Conservation (phyloP, 2,113 vertebrate genomes). For the Pelmatolapia mariae region DNA sequence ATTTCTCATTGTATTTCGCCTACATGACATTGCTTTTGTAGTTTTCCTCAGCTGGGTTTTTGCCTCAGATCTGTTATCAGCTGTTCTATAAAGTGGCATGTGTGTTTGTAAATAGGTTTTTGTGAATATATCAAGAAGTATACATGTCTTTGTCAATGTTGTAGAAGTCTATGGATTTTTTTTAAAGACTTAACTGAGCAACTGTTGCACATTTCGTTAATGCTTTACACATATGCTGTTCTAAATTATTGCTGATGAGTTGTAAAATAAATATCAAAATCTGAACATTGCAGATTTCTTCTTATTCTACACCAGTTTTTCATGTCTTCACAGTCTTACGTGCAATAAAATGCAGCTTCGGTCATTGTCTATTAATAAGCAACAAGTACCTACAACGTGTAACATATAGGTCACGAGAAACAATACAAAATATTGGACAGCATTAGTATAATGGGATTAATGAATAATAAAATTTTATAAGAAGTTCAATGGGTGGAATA, state of each 20-base stretch:
- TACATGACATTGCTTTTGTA: slow-evolving; percentile 76
- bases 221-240: slow-evolving; percentile 93
- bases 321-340: neutral
- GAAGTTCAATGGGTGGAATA: neutral
- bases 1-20: slow-evolving; percentile 56
- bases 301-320: neutral
- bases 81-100: slow-evolving; percentile 82
- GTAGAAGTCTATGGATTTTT: slow-evolving; percentile 88
- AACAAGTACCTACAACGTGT: neutral
- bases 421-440: neutral
- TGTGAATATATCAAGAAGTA: slow-evolving; percentile 85
- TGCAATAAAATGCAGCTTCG: neutral
- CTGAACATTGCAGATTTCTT: slow-evolving; percentile 58
- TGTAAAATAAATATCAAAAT: slow-evolving; percentile 88
- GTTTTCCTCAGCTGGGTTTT: slow-evolving; percentile 79
- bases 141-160: slow-evolving; percentile 90
- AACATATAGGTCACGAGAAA: neutral
- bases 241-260: slow-evolving; percentile 96
- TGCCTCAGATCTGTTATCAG: slow-evolving; percentile 83
- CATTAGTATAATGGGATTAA: neutral
- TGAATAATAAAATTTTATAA: neutral
- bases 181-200: slow-evolving; percentile 77
- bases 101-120: slow-evolving; percentile 83
- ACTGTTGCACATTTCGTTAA: slow-evolving; percentile 93
- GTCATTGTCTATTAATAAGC: neutral